A percentile compares a stretch with the other conserved stretches of the same genome.
Conservation (phyloP, 1,140 invertebrate genomes). For the Pygmarrhopalites habei region DNA sequence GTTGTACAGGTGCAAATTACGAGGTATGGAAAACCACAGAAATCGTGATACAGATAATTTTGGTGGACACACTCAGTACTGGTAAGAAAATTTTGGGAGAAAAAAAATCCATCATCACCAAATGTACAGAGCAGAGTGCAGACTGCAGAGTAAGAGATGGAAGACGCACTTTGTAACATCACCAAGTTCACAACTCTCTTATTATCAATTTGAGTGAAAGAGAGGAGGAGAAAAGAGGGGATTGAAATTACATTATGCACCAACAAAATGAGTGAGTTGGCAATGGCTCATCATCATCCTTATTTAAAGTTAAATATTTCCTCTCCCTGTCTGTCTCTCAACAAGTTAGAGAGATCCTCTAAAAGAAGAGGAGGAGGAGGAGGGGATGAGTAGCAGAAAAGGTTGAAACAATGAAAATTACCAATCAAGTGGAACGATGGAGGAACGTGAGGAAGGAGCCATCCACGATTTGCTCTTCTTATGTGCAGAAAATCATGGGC, state of each 20-base stretch:
- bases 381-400: conserved; percentile 20
- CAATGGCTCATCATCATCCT: neutral
- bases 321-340: neutral
- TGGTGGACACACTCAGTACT: conserved; percentile 6
- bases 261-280: neutral
- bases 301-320: neutral
- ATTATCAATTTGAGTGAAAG: neutral
- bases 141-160: no score
- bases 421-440: conserved; percentile 30
- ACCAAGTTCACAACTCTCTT: no score
- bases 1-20: conserved; percentile 30
- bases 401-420: conserved; percentile 32
- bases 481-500: neutral
- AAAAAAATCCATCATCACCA: no score
- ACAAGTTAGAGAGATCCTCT: no score
- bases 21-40: conserved; percentile 27
- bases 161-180: no score
- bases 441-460: conserved; percentile 27
- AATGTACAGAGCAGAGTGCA: no score
- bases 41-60: conserved; percentile 32
- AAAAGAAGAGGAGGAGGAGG: neutral
- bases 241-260: neutral
- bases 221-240: neutral
- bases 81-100: no score
- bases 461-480: conserved; percentile 9